These are phyloP conservation scores for Muraenolepis orangiensis DNA, from an alignment of 2,797 vertebrate species.

Conservation along the genomic window DNA sequence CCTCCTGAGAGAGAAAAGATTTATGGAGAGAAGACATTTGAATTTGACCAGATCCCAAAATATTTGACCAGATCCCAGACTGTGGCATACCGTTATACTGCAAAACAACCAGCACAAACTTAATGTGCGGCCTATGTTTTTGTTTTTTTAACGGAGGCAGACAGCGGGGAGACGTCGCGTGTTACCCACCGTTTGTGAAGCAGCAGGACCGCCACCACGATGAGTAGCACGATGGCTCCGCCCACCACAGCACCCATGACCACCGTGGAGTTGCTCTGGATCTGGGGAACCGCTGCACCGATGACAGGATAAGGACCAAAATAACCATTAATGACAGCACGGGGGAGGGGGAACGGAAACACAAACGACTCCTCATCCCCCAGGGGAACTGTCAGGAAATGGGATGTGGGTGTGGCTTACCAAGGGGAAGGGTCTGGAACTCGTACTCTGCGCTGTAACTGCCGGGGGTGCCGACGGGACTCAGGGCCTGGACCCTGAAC, in stretches of 20 bases:
- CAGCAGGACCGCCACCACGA: conserved; percentile 74
- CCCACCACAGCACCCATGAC: conserved; percentile 74
- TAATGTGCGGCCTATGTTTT: conserved; percentile 37
- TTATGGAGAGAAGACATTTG: conserved; percentile 42
- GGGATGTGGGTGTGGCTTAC: conserved; percentile 35
- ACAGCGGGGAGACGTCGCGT: conserved; percentile 15
- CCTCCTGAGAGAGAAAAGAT: conserved; percentile 75
- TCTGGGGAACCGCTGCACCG: conserved; percentile 66
- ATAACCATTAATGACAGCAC: conserved; percentile 8
- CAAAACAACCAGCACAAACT: conserved; percentile 36
- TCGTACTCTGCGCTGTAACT: conserved; percentile 84
- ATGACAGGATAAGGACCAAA: conserved; percentile 22
- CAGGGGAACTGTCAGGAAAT: background rate
- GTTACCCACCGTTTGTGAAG: conserved; percentile 77
- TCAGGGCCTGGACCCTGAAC: conserved; percentile 86
- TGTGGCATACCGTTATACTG: conserved; percentile 16
- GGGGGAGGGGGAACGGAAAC: background rate
- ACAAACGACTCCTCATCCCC: background rate
- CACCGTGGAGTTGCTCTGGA: conserved; percentile 70
- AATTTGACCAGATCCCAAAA: conserved; percentile 32
- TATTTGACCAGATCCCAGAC: conserved; percentile 43
- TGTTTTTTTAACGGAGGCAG: conserved; percentile 51
- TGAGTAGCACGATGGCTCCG: conserved; percentile 64
- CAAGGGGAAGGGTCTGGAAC: conserved; percentile 81
- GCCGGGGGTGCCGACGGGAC: conserved; percentile 78